A percentile compares a stretch with the other conserved stretches of the same genome.
phyloP scores from a whole-genome alignment of 2,888 invertebrate species.

The Amaurobius ferox region DNA sequence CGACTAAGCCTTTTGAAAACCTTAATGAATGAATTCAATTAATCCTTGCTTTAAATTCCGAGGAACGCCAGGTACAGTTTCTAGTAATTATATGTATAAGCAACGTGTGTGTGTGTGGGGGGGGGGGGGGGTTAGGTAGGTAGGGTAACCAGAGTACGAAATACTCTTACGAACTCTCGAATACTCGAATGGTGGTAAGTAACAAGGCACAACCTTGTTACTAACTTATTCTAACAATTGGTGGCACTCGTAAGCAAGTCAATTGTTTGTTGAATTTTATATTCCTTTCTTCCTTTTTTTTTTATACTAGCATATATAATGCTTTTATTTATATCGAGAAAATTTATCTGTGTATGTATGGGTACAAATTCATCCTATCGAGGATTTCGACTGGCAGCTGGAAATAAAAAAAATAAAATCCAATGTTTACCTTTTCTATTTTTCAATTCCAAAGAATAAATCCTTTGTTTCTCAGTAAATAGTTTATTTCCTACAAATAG shows the following conservation, averaged over 20 bases:
- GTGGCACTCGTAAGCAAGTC: not conserved
- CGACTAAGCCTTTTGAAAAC: no score
- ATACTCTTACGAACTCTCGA: no score
- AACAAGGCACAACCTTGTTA: slow-evolving; percentile 12
- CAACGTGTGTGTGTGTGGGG: no score
- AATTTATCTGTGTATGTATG: not conserved
- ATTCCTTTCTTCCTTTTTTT: not conserved
- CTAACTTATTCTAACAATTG: not conserved
- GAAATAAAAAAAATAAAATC: not conserved
- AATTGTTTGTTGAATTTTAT: not conserved
- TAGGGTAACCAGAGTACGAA: no score
- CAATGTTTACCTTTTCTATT: not conserved
- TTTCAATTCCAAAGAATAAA: not conserved
- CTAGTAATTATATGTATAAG: no score
- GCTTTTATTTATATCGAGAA: not conserved
- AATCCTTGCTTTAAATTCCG: no score
- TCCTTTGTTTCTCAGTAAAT: not conserved
- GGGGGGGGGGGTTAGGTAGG: no score
- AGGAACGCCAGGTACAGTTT: no score
- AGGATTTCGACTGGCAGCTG: not conserved
- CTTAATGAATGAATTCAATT: no score
- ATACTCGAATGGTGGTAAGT: no score
- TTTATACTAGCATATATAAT: not conserved
- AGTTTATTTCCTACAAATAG: not conserved
- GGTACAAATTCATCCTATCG: not conserved